Evolutionary conservation across 2,888 invertebrate species (phyloP), one percentile per base, ranked within the genome.

Genomic region (Hybos culiciformis): DNA sequence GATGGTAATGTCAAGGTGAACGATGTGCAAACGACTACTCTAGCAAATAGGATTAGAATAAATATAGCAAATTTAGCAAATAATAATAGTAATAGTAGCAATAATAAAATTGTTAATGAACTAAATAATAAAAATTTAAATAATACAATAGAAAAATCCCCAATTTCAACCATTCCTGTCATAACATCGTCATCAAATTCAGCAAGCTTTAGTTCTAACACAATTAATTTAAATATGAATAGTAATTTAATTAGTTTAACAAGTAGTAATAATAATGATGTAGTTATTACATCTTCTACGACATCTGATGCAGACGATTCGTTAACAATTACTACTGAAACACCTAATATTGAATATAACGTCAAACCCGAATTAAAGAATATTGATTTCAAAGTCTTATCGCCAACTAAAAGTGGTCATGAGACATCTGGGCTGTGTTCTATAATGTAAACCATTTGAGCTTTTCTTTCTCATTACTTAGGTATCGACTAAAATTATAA

Each of bases 381-480:
- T 41, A 70, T 77, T 33, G 72, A 75, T 50, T 69, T 91, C 39
- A 78, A 77, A 49, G 75, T 78, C 54, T 73, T 80, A 52, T 82
- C 85, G 4, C 78, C 80, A 1, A 73, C 83, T 34, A 70, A 72
- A 45, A 80, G 75, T 60, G 90, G 88, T 23, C 74, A 71, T 47
- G 90, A 91, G 60, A 71, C 86, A 17, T 88, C 90, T 1, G 90
- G 85, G 23, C 70, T 91, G 53, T 91, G 91, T 69, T 80, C 83
- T 40, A 83, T 91, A 54, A 86, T 86, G 86, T 86, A 65, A 68
- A 56, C 21, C 12, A 36, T 1, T 12, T n/a, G n/a, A n/a, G n/a
- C n/a, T n/a, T n/a, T n/a, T n/a, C n/a, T n/a, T n/a, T n/a, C n/a
- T n/a, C n/a, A n/a, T n/a, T n/a, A n/a, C n/a, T n/a, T n/a, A n/a